These are phyloP conservation scores for Pycnomerus fuliginosus DNA, from an alignment of 2,888 invertebrate genomes.

Conservation along the genomic window DNA sequence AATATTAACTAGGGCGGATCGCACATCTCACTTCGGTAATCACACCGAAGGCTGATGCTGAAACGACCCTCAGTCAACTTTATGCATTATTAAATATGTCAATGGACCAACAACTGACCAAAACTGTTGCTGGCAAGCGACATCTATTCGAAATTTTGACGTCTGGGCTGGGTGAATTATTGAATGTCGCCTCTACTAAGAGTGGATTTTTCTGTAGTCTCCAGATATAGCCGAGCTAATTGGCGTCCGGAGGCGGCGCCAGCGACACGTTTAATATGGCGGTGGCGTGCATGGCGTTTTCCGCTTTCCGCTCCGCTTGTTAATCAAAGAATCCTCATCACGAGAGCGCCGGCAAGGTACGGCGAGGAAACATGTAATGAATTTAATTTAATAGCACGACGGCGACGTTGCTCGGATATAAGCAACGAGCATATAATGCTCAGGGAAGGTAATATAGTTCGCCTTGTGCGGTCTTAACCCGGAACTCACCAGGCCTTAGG, in stretches of 20 bases:
- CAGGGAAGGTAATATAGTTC: constrained; percentile 18
- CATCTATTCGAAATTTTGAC: too few relatives aligned
- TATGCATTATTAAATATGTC: constrained; percentile 20
- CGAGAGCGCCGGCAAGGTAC: constrained; percentile 11
- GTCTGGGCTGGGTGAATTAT: too few relatives aligned
- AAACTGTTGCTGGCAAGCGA: constrained; percentile 12
- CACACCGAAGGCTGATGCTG: constrained; percentile 19
- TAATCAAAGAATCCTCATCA: constrained; percentile 19
- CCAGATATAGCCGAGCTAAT: too few relatives aligned
- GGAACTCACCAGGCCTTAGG: constrained; percentile 16
- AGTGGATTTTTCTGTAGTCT: too few relatives aligned
- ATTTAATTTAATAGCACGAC: constrained; percentile 21
- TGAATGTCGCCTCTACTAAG: too few relatives aligned
- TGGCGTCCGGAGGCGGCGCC: neutral
- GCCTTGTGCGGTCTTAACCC: constrained; percentile 20
- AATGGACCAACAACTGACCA: constrained; percentile 18
- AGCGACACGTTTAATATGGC: constrained; percentile 5
- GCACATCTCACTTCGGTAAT: constrained; percentile 22
- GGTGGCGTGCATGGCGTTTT: constrained; percentile 8
- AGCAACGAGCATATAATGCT: constrained; percentile 11
- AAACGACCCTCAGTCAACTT: constrained; percentile 11
- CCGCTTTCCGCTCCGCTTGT: constrained; percentile 17
- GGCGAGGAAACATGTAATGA: constrained; percentile 21
- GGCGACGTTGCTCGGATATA: constrained; percentile 15
- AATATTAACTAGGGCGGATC: constrained; percentile 19